Base-by-base conservation (phyloP, 1,140 invertebrate genomes). In the Heterodera schachtii region DNA sequence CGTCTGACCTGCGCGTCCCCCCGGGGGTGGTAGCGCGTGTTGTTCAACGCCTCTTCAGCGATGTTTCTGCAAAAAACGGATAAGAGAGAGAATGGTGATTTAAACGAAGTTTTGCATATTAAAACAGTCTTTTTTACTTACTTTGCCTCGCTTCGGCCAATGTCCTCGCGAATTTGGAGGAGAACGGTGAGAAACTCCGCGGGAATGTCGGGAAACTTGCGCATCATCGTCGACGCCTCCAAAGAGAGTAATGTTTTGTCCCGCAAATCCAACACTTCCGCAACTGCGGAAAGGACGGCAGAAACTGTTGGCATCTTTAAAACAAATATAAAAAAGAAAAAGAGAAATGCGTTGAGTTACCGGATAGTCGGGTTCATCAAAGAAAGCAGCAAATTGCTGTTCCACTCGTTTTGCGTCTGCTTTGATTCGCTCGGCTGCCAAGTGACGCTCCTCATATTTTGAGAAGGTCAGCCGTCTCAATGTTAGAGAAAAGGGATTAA, bases 121-220 rank as follows among this genome's bases (percentile, higher is more conserved):
- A 31, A 41, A n/a, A 31, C 57, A 16, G 11, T 64, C 57, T 19
- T 64, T 13, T 64, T n/a, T 5, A 16, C 46, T 73, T 46, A 82
- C 81, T 69, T 80, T 3, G 81, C 81, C 9, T 82, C 81, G 8
- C 64, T 70, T 44, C 81, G 60, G 9, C 80, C 81, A 41, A 82
- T 74, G 79, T 82, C 81, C 64, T 82, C 81, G 52, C 81, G 77
- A 16, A 69, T 77, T 74, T 83, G 83, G 49, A 84, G 44, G 13
- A 84, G n/a, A 49, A 66, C 77, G 44, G 82, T 69, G 3, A 85
- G 57, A 71, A 87, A 77, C 19, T 85, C 84, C 5, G 71, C 57
- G 52, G 82, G 85, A 73, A 86, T 75, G 52, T 86, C 85, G 43
- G 85, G 86, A 75, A 70, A 86, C 67, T 86, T 86, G 11, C 85